Percentiles rank a stretch among this genome's conserved stretches.
phyloP scores from a whole-genome alignment of 2,888 invertebrate species.

The Volucella bombylans region DNA sequence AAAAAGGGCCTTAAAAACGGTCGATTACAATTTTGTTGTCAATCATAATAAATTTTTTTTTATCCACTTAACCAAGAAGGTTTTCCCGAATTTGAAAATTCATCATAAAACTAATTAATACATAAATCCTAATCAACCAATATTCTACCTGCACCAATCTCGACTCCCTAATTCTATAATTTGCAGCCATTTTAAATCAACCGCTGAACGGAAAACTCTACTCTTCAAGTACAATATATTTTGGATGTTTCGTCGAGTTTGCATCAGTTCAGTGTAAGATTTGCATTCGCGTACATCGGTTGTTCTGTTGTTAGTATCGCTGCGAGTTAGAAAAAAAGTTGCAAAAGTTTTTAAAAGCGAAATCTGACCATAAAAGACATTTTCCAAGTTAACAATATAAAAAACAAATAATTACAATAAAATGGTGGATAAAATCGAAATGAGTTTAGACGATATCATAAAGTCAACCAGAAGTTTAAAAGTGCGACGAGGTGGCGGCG shows the following conservation, averaged over 20 bases:
- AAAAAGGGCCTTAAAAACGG: too few species aligned
- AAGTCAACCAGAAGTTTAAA: constrained; percentile 87
- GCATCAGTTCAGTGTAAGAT: constrained; percentile 36
- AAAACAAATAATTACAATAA: constrained; percentile 79
- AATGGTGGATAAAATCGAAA: constrained; percentile 97
- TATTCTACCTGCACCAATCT: too few species aligned
- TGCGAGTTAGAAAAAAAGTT: constrained; percentile 7
- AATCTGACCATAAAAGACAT: not conserved
- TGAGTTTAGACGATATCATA: constrained; percentile 98
- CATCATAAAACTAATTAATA: too few species aligned
- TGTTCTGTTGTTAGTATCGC: constrained; percentile 1
- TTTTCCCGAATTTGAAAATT: too few species aligned
- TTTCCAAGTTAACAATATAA: not conserved
- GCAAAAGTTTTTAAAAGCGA: not conserved
- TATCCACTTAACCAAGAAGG: too few species aligned
- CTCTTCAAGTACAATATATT: too few species aligned
- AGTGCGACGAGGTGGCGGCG: constrained; percentile 85
- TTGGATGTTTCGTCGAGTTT: constrained; percentile 27
- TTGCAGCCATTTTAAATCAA: too few species aligned
- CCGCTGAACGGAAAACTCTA: too few species aligned
- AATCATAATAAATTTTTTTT: too few species aligned
- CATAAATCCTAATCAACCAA: too few species aligned
- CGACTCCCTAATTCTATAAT: too few species aligned
- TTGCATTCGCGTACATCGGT: constrained; percentile 33
- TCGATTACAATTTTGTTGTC: too few species aligned